Evolutionary conservation across 1,140 invertebrate species (phyloP).

Genomic region (Temnothorax longispinosus): DNA sequence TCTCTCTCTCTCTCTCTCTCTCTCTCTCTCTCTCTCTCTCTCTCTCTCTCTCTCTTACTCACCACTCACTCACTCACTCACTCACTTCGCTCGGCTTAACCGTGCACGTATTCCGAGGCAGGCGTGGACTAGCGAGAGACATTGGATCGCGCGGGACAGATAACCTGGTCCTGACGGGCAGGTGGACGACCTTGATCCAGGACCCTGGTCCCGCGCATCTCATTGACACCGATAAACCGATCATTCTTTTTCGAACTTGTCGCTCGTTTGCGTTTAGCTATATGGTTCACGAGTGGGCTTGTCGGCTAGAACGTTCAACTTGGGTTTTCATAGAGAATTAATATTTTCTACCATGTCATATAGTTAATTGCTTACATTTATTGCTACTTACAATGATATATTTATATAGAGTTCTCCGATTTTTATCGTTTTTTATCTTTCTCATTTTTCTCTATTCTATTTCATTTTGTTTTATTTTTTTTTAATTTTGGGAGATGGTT

Average conservation of each 20-base stretch:
- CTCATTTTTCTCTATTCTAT: neutral
- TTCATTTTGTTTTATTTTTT: neutral
- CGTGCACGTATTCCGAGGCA: slow-evolving; percentile 12
- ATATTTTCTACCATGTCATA: neutral
- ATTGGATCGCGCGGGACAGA: slow-evolving; percentile 61
- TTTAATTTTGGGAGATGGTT: neutral
- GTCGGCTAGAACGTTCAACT: neutral
- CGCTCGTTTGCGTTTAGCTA: neutral
- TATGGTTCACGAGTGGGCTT: neutral
- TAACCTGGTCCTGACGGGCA: slow-evolving; percentile 61
- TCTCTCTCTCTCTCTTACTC: neutral
- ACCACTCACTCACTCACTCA: neutral
- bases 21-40: neutral
- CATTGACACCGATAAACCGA: slow-evolving; percentile 75
- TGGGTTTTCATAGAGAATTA: neutral
- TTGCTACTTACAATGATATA: neutral
- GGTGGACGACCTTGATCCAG: slow-evolving; percentile 77
- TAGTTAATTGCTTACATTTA: neutral
- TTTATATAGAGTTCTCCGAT: neutral
- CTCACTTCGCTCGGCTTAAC: slow-evolving; percentile 1
- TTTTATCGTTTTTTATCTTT: neutral
- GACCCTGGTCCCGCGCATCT: slow-evolving; percentile 71
- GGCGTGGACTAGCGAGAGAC: slow-evolving; percentile 45
- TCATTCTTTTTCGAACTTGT: slow-evolving; percentile 24
- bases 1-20: neutral